Evolutionary conservation across 2,113 vertebrate species (phyloP), one percentile per base, ranked within the genome.

Genomic region (Tinamus guttatus): DNA sequence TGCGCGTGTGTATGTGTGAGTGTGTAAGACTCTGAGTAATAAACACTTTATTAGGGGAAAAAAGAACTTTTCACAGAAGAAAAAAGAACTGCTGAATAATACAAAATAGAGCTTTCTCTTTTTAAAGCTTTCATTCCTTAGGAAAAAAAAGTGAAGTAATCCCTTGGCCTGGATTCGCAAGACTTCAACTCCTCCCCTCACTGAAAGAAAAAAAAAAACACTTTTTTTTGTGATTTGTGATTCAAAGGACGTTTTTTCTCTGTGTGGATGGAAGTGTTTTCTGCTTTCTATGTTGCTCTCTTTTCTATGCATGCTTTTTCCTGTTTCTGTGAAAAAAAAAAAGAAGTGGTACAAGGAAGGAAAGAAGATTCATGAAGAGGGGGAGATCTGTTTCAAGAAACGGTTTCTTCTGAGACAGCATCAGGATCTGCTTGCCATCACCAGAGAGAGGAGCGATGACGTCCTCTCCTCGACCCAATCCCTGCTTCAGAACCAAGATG

Each of bases 31-130:
- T 82, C 9, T 43, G 92, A 4, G 56, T 62, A 84, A 86, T 65
- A 94, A 95, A 93, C 79, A 75, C 70, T 7, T 71, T 64, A 91
- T 88, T 95, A 58, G 74, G 41, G 64, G 6, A 56, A 89, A 7
- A 73, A 60, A 62, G 43, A 75, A 74, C 67, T 95, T 85, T 74
- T 78, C 62, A 28, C 5, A 13, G 83, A 64, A 81, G 41, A 93
- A 85, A 81, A 88, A 85, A 71, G 63, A 85, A 90, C 25, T 96
- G 93, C 87, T 97, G 94, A 97, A 93, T 96, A 96, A 97, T 91
- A 81, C 36, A 92, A 94, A 97, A 93, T 79, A 91, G n/a, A 78
- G 3, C 11, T 49, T 91, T 94, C 20, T 86, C 16, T 49, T 74
- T 84, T 80, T 30, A 62, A 86, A 86, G 62, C 38, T 22, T 91